These are phyloP conservation scores for Centruroides sculpturatus DNA, from an alignment of 1,140 invertebrate species.

Conservation along the genomic window DNA sequence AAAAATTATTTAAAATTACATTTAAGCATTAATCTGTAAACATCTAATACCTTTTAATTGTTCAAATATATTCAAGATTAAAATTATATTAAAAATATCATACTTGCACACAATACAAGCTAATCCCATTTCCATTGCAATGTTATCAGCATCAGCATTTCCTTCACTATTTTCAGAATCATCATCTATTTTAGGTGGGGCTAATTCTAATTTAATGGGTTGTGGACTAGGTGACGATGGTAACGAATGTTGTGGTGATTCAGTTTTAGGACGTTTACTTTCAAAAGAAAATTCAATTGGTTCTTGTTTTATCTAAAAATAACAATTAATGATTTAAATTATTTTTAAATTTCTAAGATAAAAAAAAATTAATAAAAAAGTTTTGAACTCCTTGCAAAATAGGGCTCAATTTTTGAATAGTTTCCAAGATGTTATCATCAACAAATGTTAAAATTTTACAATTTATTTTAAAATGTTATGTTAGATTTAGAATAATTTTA, in stretches of 20 bases:
- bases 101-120: constrained; percentile 75
- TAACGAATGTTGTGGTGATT: constrained; percentile 17
- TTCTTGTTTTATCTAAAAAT: constrained; percentile 9
- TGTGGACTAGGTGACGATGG: constrained; percentile 8
- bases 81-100: constrained; percentile 14
- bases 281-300: constrained; percentile 2
- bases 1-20: no score
- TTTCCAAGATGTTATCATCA: no score
- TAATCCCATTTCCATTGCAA: constrained; percentile 54
- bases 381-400: no score
- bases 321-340: no score
- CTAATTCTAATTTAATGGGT: constrained; percentile 2
- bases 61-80: no score
- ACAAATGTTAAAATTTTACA: not conserved
- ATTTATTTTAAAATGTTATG: not conserved
- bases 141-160: constrained; percentile 34
- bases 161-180: constrained; percentile 16
- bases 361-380: no score
- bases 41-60: no score
- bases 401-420: no score
- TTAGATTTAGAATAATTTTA: no score
- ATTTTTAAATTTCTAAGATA: no score
- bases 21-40: no score
- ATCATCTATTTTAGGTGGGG: constrained; percentile 3
- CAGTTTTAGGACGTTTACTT: constrained; percentile 19